phyloP scores from a whole-genome alignment of 2,113 vertebrate species.

The Nyctereutes procyonoides region DNA sequence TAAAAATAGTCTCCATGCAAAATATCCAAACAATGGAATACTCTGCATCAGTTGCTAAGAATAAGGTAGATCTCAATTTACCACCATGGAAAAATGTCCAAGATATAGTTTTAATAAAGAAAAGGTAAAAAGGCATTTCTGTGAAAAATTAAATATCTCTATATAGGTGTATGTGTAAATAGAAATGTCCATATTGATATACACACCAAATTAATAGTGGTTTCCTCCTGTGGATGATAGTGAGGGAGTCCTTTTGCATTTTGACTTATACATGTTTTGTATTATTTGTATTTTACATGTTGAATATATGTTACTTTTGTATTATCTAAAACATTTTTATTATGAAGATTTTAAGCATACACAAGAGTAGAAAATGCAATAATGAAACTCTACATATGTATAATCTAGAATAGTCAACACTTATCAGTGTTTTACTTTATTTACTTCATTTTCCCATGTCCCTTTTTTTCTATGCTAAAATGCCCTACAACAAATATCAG shows the following conservation, averaged over 20 bases:
- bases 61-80: not conserved
- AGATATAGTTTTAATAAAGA: slow-evolving; percentile 8
- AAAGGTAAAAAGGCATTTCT: not conserved
- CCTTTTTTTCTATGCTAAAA: slow-evolving; percentile 18
- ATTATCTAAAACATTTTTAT: slow-evolving; percentile 48
- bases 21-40: slow-evolving; percentile 1
- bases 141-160: not conserved
- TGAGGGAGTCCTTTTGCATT: not conserved
- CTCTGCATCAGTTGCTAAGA: not conserved
- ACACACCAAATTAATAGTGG: not conserved
- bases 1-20: slow-evolving; percentile 2
- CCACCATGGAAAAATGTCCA: not conserved
- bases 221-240: not conserved
- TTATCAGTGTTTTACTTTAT: not conserved
- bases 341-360: not conserved
- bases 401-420: not conserved
- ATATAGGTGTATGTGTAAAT: not conserved
- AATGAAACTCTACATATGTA: not conserved
- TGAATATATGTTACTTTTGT: not conserved
- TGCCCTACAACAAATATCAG: not conserved
- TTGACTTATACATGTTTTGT: not conserved
- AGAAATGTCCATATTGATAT: slow-evolving; percentile 19
- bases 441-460: not conserved
- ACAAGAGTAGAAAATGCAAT: not conserved
- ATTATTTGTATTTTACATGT: not conserved